Conservation (phyloP, 53 echinoderm and acorn worm genomes). For the Paracentrotus lividus region DNA sequence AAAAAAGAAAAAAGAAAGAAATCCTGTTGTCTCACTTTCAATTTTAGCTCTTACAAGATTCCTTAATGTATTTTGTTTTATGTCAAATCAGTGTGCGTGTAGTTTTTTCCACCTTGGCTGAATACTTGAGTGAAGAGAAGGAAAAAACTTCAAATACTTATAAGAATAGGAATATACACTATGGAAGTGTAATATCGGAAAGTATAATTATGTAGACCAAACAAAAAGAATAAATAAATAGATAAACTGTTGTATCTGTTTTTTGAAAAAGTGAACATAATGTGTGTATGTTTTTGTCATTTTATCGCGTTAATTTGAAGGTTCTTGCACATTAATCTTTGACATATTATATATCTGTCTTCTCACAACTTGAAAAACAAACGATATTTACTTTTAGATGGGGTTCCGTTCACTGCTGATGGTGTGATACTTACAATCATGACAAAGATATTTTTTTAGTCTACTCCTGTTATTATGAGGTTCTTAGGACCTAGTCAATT, state of each 20-base stretch:
- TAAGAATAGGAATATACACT: background rate
- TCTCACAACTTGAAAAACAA: no score
- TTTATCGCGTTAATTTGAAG: no score
- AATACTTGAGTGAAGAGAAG: background rate
- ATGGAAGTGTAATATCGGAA: background rate
- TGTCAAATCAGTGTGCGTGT: background rate
- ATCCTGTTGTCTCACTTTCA: no score
- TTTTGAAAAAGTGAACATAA: constrained; percentile 30
- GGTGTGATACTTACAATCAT: no score
- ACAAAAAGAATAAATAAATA: constrained; percentile 13
- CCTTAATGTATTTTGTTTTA: background rate
- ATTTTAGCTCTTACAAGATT: background rate
- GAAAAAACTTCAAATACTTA: background rate
- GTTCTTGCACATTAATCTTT: no score
- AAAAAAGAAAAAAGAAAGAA: no score
- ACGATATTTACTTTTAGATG: no score
- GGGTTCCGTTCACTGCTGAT: no score
- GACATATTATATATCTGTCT: no score
- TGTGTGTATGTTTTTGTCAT: background rate
- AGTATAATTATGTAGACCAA: background rate
- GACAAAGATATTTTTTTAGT: no score
- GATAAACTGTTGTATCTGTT: background rate
- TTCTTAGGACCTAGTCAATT: no score
- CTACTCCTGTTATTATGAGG: no score
- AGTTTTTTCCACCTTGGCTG: background rate